phyloP scores from a whole-genome alignment of 2,113 vertebrate genomes.

The Labeo rohita region DNA sequence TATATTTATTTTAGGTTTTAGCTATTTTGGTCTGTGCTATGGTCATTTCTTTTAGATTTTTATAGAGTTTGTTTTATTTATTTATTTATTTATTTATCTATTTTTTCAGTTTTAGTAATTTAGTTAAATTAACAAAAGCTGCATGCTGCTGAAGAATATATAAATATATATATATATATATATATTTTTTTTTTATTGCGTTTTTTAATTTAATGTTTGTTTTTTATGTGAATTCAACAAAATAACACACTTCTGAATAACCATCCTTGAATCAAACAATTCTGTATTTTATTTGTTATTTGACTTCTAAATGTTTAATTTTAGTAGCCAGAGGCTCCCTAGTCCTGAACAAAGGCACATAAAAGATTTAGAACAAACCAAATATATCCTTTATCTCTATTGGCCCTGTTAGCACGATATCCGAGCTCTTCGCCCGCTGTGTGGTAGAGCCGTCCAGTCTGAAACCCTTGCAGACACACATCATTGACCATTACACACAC shows the following conservation, averaged over 20 bases:
- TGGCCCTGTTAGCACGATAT: not conserved
- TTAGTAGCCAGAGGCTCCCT: not conserved
- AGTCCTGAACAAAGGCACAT: not conserved
- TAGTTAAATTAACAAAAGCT: too few relatives aligned
- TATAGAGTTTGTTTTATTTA: too few relatives aligned
- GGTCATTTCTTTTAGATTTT: too few relatives aligned
- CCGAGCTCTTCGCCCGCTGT: not conserved
- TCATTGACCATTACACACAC: constrained; percentile 16
- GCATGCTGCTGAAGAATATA: too few relatives aligned
- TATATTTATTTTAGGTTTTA: too few relatives aligned
- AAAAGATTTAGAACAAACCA: not conserved
- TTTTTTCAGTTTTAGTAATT: too few relatives aligned
- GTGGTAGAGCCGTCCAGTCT: not conserved
- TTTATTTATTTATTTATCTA: too few relatives aligned
- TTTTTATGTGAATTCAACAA: not conserved
- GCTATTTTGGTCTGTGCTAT: too few relatives aligned
- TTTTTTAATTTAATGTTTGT: too few relatives aligned
- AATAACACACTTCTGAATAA: not conserved
- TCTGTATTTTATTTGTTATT: not conserved
- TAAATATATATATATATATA: too few relatives aligned
- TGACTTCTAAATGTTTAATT: not conserved
- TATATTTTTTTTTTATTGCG: too few relatives aligned
- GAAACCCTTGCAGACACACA: constrained; percentile 9
- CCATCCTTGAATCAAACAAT: not conserved
- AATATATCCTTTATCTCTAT: not conserved